phyloP scores from a whole-genome alignment of 2,113 vertebrate genomes.

The Donacobius atricapilla region DNA sequence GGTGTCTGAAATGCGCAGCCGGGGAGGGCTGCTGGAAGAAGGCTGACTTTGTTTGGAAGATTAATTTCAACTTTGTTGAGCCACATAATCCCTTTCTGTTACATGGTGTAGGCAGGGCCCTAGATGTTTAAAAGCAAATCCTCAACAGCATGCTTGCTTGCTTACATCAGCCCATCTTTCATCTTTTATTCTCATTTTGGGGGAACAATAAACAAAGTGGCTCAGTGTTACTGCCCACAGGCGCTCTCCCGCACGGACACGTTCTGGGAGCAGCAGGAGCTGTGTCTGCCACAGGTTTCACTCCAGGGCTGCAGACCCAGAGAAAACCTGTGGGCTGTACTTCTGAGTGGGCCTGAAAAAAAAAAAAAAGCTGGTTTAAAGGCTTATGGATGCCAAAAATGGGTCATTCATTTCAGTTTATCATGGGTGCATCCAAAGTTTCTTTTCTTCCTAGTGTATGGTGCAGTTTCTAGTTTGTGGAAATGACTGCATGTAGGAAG shows the following conservation, averaged over 20 bases:
- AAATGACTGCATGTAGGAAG: not conserved
- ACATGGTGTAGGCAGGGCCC: constrained; percentile 58
- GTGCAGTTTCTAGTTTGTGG: not conserved
- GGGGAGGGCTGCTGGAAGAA: constrained; percentile 52
- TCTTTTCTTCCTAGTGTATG: not conserved
- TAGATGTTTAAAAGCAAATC: constrained; percentile 71
- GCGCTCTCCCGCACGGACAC: accelerated
- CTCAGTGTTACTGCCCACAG: constrained; percentile 55
- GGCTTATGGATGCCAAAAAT: not conserved
- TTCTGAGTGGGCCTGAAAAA: not conserved
- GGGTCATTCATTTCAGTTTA: not conserved
- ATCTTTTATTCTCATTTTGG: constrained; percentile 42
- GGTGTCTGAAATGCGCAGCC: not conserved
- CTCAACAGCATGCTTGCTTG: constrained; percentile 69
- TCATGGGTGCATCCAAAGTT: not conserved
- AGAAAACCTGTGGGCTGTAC: not conserved
- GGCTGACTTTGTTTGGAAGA: constrained; percentile 71
- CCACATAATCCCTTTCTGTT: constrained; percentile 76
- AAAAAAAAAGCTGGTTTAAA: not conserved
- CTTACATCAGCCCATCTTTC: constrained; percentile 72
- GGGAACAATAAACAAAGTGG: constrained; percentile 77
- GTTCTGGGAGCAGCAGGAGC: not conserved
- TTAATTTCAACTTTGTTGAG: constrained; percentile 70
- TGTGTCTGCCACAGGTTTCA: not conserved
- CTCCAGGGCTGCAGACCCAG: not conserved